phyloP scores from a whole-genome alignment of 1,140 invertebrate genomes.

The Psix sp. region DNA sequence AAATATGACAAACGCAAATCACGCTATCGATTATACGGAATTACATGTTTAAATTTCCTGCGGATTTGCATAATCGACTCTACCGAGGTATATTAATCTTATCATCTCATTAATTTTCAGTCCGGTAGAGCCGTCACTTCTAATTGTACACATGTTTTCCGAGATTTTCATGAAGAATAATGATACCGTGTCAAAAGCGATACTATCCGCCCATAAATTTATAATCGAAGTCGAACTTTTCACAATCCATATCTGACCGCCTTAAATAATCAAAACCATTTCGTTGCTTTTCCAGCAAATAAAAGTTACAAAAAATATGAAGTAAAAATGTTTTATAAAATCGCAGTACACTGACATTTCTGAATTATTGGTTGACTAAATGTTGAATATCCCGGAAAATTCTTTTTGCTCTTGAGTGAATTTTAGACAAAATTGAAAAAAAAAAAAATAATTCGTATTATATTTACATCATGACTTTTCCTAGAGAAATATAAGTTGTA shows the following conservation, averaged over 20 bases:
- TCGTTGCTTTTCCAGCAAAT: constrained; percentile 20
- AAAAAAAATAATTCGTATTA: too few species aligned
- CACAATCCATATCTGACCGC: too few species aligned
- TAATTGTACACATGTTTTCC: constrained; percentile 38
- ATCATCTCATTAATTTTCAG: constrained; percentile 43
- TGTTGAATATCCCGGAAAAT: too few species aligned
- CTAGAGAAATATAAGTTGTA: too few species aligned
- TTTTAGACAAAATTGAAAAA: too few species aligned
- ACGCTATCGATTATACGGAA: constrained; percentile 38
- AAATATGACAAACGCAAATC: constrained; percentile 33
- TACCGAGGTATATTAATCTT: constrained; percentile 41
- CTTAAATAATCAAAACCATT: constrained; percentile 15
- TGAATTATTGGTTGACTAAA: too few species aligned
- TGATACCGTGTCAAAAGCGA: background rate
- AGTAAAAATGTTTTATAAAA: too few species aligned
- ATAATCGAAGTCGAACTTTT: constrained; percentile 11
- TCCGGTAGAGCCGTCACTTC: constrained; percentile 18
- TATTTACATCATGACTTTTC: too few species aligned
- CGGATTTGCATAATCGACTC: constrained; percentile 48
- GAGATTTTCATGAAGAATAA: constrained; percentile 19
- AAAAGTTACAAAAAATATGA: too few species aligned
- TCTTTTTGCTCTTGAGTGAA: too few species aligned
- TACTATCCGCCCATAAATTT: constrained; percentile 5
- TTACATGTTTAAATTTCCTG: constrained; percentile 33
- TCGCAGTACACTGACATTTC: too few species aligned